Percentiles rank a stretch among this genome's conserved stretches.
Evolutionary conservation across 1,140 invertebrate genomes (phyloP).

Genomic region (Drosophila saltans): DNA sequence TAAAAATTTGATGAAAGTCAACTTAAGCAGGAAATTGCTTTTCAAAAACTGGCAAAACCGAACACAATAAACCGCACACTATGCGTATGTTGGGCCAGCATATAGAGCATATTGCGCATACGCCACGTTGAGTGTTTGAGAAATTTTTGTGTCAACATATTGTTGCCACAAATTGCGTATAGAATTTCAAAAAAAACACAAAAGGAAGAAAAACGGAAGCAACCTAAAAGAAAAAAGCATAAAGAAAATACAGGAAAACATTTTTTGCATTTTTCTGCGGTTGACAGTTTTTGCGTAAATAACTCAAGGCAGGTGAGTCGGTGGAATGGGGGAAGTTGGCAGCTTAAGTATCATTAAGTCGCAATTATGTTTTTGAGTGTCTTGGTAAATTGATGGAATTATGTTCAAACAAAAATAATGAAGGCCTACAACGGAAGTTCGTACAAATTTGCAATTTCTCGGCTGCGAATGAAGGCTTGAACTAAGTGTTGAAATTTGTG

Average conservation of each 20-base stretch:
- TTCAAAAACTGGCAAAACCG: conserved; percentile 34
- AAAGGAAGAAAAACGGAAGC: conserved; percentile 5
- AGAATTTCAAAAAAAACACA: conserved; percentile 35
- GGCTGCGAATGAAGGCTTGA: too few relatives aligned
- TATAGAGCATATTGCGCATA: conserved; percentile 70
- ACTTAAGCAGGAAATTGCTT: conserved; percentile 64
- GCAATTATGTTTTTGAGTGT: conserved; percentile 9
- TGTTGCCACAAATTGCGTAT: conserved; percentile 62
- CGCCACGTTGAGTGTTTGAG: conserved; percentile 63
- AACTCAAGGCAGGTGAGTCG: conserved; percentile 29
- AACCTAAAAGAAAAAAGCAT: conserved; percentile 19
- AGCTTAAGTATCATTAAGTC: conserved; percentile 25
- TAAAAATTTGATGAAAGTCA: conserved; percentile 55
- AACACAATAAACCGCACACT: conserved; percentile 27
- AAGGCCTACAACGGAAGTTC: background rate
- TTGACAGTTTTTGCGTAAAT: conserved; percentile 34
- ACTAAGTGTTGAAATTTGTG: too few relatives aligned
- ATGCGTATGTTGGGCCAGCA: conserved; percentile 41
- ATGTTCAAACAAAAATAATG: conserved; percentile 5
- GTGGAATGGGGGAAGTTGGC: background rate
- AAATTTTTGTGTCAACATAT: conserved; percentile 67
- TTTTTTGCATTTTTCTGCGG: conserved; percentile 39
- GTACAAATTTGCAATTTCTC: too few relatives aligned
- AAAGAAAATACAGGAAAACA: conserved; percentile 31
- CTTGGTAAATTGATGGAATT: conserved; percentile 1